Evolutionary conservation across 2,797 vertebrate species (phyloP).

Genomic region (Argya squamiceps): DNA sequence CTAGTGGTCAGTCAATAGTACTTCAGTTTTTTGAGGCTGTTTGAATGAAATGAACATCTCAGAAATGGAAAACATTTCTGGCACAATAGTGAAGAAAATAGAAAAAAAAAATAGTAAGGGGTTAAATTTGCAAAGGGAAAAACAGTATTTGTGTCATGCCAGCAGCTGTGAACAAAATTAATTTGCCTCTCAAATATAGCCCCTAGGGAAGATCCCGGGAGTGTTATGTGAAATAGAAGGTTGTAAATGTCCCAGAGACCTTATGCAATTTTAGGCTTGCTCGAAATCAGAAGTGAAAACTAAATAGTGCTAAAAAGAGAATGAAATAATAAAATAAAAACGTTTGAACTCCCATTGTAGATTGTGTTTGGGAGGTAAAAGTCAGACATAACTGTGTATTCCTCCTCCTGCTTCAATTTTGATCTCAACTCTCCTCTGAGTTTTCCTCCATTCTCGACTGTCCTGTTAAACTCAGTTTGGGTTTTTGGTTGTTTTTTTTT

Average conservation of each 20-base stretch:
- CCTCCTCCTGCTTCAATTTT: not conserved
- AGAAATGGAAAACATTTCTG: not conserved
- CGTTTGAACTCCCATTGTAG: not conserved
- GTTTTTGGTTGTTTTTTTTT: not conserved
- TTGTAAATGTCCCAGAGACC: slow-evolving; percentile 28
- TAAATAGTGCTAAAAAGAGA: not conserved
- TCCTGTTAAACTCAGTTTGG: not conserved
- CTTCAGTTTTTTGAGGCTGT: not conserved
- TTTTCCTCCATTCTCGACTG: not conserved
- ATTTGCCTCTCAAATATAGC: slow-evolving; percentile 46
- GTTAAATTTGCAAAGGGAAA: slow-evolving; percentile 9
- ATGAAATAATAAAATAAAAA: not conserved
- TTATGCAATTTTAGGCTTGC: not conserved
- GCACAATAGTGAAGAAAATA: not conserved
- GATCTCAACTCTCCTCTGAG: not conserved
- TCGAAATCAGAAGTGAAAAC: not conserved
- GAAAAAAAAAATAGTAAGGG: not conserved
- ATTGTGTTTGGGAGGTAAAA: not conserved
- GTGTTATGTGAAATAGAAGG: not conserved
- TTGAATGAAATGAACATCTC: not conserved
- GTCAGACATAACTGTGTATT: not conserved
- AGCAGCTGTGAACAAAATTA: slow-evolving; percentile 46
- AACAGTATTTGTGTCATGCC: not conserved
- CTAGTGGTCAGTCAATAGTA: not conserved
- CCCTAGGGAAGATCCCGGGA: not conserved